A percentile compares a stretch with the other conserved stretches of the same genome.
Evolutionary conservation across 2,888 invertebrate species (phyloP).

Genomic region (Tetragonisca angustula): DNA sequence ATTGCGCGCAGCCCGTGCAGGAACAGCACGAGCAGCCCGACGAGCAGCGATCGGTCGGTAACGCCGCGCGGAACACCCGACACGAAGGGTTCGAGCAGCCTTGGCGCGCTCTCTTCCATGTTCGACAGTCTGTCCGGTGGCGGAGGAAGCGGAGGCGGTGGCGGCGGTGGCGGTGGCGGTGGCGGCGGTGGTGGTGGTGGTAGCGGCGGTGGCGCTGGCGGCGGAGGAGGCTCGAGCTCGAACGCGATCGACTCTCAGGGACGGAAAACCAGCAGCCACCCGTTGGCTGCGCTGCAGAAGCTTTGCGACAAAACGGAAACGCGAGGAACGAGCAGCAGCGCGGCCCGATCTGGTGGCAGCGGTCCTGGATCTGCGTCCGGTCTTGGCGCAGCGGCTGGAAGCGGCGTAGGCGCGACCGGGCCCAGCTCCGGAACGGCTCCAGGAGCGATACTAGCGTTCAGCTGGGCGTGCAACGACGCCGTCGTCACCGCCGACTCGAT

Average conservation of each 20-base stretch:
- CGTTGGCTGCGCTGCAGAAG: conserved; percentile 96
- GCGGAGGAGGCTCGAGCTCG: conserved; percentile 70
- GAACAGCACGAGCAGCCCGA: conserved; percentile 89
- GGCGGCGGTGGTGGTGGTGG: conserved; percentile 83
- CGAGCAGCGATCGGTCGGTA: conserved; percentile 90
- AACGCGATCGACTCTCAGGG: conserved; percentile 85
- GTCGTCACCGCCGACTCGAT: conserved; percentile 94
- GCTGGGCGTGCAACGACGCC: conserved; percentile 97
- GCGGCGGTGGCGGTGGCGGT: conserved; percentile 72
- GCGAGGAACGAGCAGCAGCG: conserved; percentile 84
- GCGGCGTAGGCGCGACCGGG: conserved; percentile 74
- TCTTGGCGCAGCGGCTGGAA: conserved; percentile 82
- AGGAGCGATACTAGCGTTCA: conserved; percentile 94
- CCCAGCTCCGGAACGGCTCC: conserved; percentile 87
- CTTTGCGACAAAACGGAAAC: conserved; percentile 97
- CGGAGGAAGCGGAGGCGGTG: conserved; percentile 82
- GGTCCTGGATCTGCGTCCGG: conserved; percentile 83
- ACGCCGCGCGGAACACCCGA: conserved; percentile 89
- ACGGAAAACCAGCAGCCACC: conserved; percentile 92
- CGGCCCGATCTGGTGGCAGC: conserved; percentile 73
- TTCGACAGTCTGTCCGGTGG: conserved; percentile 90
- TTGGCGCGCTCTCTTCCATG: conserved; percentile 95
- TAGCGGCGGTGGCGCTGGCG: conserved; percentile 83
- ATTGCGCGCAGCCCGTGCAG: conserved; percentile 87
- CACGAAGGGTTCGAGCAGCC: conserved; percentile 86